phyloP scores from a whole-genome alignment of 2,888 invertebrate species.

The Neria commutata region DNA sequence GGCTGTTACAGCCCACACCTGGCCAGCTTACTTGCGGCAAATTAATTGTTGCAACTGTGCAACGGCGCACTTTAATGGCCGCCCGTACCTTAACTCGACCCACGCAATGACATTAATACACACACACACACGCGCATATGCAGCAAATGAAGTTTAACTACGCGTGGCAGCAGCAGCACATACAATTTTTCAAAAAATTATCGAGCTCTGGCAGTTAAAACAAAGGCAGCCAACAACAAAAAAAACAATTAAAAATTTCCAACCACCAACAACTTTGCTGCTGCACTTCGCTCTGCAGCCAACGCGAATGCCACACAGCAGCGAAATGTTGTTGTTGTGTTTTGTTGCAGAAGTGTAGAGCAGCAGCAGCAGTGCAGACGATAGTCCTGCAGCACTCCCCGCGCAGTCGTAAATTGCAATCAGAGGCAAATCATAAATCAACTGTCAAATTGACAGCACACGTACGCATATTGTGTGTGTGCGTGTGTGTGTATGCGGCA shows the following conservation, averaged over 20 bases:
- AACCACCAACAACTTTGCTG: conserved; percentile 9
- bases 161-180: too few relatives aligned
- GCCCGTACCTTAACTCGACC: conserved; percentile 21
- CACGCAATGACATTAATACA: conserved; percentile 13
- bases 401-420: conserved; percentile 38
- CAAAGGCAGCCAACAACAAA: background rate
- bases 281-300: too few relatives aligned
- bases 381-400: background rate
- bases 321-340: too few relatives aligned
- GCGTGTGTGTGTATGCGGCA: conserved; percentile 20
- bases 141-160: background rate
- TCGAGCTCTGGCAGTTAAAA: background rate
- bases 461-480: conserved; percentile 13
- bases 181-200: background rate
- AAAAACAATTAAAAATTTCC: conserved; percentile 36
- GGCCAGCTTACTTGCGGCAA: too few relatives aligned
- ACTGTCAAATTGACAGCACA: conserved; percentile 42
- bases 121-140: background rate
- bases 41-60: conserved; percentile 18
- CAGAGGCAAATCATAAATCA: conserved; percentile 41
- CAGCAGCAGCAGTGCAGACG: background rate
- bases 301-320: too few relatives aligned
- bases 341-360: background rate
- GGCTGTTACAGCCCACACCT: conserved; percentile 24
- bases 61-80: conserved; percentile 26